Conservation (phyloP, 2,797 vertebrate species). For the Mormyrus hasselquistii region DNA sequence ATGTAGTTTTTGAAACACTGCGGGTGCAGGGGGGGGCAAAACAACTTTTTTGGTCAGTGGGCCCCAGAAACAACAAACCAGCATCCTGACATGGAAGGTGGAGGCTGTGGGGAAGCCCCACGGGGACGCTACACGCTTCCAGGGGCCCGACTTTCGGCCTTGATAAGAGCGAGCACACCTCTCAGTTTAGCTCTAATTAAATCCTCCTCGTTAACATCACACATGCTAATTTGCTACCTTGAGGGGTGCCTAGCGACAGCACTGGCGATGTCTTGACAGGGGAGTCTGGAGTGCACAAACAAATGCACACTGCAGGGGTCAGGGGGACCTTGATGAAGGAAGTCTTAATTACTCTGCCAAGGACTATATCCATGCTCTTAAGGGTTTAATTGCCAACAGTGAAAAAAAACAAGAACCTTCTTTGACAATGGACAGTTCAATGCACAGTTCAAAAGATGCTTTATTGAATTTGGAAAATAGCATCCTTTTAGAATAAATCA, state of each 20-base stretch:
- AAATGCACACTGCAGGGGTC: conserved; percentile 25
- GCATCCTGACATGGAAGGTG: background rate
- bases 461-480: background rate
- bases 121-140: no score
- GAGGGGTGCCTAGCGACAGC: conserved; percentile 49
- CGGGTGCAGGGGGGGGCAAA: background rate
- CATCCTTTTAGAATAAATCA: background rate
- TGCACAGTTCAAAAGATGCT: background rate
- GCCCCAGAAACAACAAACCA: background rate
- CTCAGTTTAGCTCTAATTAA: conserved; percentile 53
- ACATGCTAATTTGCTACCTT: conserved; percentile 47
- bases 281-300: conserved; percentile 18
- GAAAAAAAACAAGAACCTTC: background rate
- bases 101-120: background rate
- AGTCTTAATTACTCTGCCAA: background rate
- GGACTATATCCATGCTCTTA: background rate
- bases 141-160: conserved; percentile 13
- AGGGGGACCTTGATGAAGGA: conserved; percentile 7
- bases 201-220: conserved; percentile 56
- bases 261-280: conserved; percentile 31
- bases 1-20: background rate
- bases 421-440: background rate
- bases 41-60: background rate
- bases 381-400: background rate
- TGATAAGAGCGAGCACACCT: conserved; percentile 31